These are phyloP conservation scores for Formica aserva DNA, from an alignment of 2,888 invertebrate genomes.

Conservation along the genomic window DNA sequence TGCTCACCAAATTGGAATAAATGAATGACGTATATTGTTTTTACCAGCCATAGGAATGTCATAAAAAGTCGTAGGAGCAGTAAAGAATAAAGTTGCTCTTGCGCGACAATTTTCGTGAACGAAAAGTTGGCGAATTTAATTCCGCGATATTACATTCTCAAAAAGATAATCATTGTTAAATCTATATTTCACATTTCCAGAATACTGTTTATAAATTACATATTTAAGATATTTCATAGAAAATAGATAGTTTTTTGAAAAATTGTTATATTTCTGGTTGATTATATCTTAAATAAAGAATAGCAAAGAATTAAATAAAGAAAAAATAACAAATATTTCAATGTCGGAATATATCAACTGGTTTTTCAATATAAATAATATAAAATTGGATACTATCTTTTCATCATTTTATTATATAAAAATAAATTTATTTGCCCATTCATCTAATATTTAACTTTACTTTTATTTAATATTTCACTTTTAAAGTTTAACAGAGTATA, in stretches of 20 bases:
- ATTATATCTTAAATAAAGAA: neutral
- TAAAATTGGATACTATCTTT: neutral
- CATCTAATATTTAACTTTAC: neutral
- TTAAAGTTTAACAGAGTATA: neutral
- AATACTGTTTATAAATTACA: neutral
- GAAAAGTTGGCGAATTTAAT: neutral
- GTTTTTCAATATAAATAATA: slow-evolving; percentile 8
- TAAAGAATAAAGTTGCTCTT: neutral
- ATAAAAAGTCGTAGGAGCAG: neutral
- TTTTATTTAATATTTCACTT: neutral
- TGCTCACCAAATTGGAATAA: slow-evolving; percentile 31
- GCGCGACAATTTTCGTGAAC: neutral
- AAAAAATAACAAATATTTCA: neutral
- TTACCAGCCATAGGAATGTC: neutral
- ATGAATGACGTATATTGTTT: slow-evolving; percentile 15
- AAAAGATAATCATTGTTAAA: neutral
- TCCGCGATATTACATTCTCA: neutral
- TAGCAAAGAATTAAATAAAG: neutral
- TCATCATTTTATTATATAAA: neutral
- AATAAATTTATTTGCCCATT: neutral
- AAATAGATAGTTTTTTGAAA: neutral
- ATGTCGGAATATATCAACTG: neutral
- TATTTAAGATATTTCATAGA: neutral
- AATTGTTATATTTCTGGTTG: neutral
- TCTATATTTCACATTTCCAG: neutral